These are phyloP conservation scores for Cheilosia vulpina DNA, from an alignment of 2,888 invertebrate genomes.

Conservation along the genomic window DNA sequence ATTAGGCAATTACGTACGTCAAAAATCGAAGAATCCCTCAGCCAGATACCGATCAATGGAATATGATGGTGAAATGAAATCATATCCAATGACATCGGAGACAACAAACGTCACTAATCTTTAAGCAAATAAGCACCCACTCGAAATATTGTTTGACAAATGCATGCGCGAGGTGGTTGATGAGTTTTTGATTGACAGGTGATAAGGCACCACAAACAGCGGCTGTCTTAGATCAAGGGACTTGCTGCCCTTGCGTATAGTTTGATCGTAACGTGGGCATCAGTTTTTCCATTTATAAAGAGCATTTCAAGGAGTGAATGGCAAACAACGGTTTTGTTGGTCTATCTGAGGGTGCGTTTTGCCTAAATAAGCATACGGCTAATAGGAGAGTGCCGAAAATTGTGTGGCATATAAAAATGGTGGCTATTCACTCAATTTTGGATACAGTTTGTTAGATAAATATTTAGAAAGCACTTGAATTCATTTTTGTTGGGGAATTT, in stretches of 20 bases:
- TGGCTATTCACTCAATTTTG: slow-evolving; percentile 16
- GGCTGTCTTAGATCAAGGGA: slow-evolving; percentile 56
- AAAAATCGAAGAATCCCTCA: slow-evolving; percentile 41
- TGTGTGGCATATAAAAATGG: not conserved
- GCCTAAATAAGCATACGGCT: slow-evolving; percentile 3
- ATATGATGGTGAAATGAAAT: not conserved
- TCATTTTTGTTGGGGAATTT: not conserved
- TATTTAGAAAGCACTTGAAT: slow-evolving; percentile 62
- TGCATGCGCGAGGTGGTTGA: slow-evolving; percentile 53
- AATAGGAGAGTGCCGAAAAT: slow-evolving; percentile 38
- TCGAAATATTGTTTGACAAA: slow-evolving; percentile 55
- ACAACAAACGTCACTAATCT: slow-evolving; percentile 69
- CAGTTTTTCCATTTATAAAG: not conserved
- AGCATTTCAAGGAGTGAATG: slow-evolving; percentile 21
- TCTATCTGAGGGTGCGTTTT: slow-evolving; percentile 23
- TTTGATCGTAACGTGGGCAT: slow-evolving; percentile 27
- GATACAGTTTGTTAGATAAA: slow-evolving; percentile 27
- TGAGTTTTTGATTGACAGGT: slow-evolving; percentile 76
- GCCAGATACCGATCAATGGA: slow-evolving; percentile 40
- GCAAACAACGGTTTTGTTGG: slow-evolving; percentile 20
- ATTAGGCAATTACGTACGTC: slow-evolving; percentile 68
- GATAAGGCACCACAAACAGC: slow-evolving; percentile 69
- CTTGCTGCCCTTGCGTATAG: not conserved
- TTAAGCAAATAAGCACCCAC: slow-evolving; percentile 64
- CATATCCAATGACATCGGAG: slow-evolving; percentile 28